Evolutionary conservation across 1,140 invertebrate species (phyloP).

Genomic region (Trachymyrmex septentrionalis): DNA sequence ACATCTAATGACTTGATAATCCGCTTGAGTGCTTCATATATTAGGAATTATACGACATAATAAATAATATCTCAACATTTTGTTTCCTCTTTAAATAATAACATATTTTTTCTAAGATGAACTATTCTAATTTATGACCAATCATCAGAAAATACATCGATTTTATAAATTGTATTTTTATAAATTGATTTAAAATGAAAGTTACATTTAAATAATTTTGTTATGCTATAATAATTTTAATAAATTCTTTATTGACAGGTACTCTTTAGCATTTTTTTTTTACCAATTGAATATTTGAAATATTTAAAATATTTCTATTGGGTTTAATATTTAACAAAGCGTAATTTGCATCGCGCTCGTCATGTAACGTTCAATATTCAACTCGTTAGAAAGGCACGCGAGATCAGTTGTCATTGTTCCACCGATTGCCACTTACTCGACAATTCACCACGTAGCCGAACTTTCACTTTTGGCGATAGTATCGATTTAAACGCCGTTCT

Average conservation of each 20-base stretch:
- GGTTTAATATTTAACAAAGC: background rate
- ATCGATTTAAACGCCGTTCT: conserved; percentile 58
- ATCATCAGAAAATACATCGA: too few relatives aligned
- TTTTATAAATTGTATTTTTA: too few relatives aligned
- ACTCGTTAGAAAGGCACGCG: conserved; percentile 68
- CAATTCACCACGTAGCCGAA: conserved; percentile 62
- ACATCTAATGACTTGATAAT: background rate
- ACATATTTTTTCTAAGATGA: too few relatives aligned
- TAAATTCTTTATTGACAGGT: background rate
- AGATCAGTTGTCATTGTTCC: conserved; percentile 77
- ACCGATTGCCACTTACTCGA: conserved; percentile 70
- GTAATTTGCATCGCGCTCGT: conserved; percentile 31
- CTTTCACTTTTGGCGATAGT: conserved; percentile 78
- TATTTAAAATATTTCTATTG: background rate
- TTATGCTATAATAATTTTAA: background rate
- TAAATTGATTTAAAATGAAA: too few relatives aligned
- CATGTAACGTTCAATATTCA: conserved; percentile 73
- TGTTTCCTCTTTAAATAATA: background rate
- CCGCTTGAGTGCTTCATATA: background rate
- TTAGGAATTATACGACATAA: background rate
- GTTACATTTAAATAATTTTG: background rate
- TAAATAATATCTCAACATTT: background rate
- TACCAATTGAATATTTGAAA: background rate
- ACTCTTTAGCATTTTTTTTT: background rate
- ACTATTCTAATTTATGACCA: too few relatives aligned